phyloP scores from a whole-genome alignment of 2,888 invertebrate genomes.

The Brachynemurus nebulosus region DNA sequence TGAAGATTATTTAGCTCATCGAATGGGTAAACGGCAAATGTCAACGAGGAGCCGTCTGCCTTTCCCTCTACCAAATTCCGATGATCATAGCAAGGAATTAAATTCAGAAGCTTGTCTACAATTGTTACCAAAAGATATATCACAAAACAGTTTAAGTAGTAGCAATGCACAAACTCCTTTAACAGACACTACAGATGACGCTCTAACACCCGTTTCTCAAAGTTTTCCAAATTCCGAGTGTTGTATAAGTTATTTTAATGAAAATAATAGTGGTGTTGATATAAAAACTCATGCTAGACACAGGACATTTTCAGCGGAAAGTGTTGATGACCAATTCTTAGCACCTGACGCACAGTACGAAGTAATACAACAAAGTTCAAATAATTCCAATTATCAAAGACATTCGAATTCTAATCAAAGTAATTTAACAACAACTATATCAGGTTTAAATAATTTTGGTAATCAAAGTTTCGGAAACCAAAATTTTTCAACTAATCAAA shows the following conservation, averaged over 20 bases:
- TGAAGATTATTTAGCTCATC: slow-evolving; percentile 42
- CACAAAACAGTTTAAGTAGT: slow-evolving; percentile 28
- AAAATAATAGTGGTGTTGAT: slow-evolving; percentile 19
- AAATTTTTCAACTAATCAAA: neutral
- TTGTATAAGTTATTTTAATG: slow-evolving; percentile 25
- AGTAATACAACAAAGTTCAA: slow-evolving; percentile 32
- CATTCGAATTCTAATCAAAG: slow-evolving; percentile 14
- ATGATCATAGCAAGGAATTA: slow-evolving; percentile 22
- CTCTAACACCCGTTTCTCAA: slow-evolving; percentile 24
- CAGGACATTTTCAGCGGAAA: slow-evolving; percentile 20
- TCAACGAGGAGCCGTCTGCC: slow-evolving; percentile 44
- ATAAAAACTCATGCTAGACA: slow-evolving; percentile 19
- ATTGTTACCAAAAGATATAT: slow-evolving; percentile 26
- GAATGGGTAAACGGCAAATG: slow-evolving; percentile 41
- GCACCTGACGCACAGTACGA: slow-evolving; percentile 52
- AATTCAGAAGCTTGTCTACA: slow-evolving; percentile 4
- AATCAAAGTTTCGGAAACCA: slow-evolving; percentile 26
- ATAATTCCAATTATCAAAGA: slow-evolving; percentile 2
- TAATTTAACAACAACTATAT: slow-evolving; percentile 31
- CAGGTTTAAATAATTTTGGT: slow-evolving; percentile 27
- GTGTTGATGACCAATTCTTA: slow-evolving; percentile 30
- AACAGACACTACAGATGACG: slow-evolving; percentile 32
- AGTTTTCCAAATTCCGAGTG: slow-evolving; percentile 24
- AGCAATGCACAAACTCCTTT: slow-evolving; percentile 31
- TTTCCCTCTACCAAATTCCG: slow-evolving; percentile 34